A percentile compares a stretch with the other conserved stretches of the same genome.
Evolutionary conservation across 2,797 vertebrate species (phyloP).

Genomic region (Lindbergichthys nudifrons): DNA sequence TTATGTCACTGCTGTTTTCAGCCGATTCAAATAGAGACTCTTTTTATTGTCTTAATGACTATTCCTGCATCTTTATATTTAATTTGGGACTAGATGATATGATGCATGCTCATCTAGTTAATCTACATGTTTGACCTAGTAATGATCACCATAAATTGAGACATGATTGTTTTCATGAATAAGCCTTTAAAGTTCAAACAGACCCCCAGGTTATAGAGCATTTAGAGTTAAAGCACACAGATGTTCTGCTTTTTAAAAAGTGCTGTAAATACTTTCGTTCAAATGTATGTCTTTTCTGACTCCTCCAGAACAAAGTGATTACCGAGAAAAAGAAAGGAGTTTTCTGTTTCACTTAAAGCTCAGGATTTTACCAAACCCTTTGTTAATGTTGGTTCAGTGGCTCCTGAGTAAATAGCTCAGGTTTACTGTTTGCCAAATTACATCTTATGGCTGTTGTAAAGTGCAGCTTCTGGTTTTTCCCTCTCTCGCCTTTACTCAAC

Average conservation of each 20-base stretch:
- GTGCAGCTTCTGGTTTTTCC: conserved; percentile 8
- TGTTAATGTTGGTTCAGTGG: conserved; percentile 36
- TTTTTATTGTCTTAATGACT: conserved; percentile 1
- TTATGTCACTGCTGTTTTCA: conserved; percentile 7
- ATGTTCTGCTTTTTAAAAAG: neutral
- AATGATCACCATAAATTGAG: neutral
- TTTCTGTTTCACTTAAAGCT: conserved; percentile 32
- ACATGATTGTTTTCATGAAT: neutral
- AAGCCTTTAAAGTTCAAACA: neutral
- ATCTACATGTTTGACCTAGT: neutral
- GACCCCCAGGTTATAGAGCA: neutral
- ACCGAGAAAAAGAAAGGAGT: neutral
- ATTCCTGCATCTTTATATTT: conserved; percentile 10
- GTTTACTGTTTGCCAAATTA: conserved; percentile 31
- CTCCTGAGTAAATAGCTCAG: conserved; percentile 43
- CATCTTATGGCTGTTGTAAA: conserved; percentile 32
- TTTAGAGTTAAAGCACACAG: neutral
- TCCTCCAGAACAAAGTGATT: conserved; percentile 39
- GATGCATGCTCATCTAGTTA: neutral
- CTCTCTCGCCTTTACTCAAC: neutral
- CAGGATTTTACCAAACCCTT: conserved; percentile 30
- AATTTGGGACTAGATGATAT: conserved; percentile 7
- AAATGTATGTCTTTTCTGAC: conserved; percentile 17
- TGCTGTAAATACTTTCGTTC: neutral
- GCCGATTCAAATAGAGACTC: neutral